Conservation (phyloP, 2,888 invertebrate species). For the Noctua janthina region DNA sequence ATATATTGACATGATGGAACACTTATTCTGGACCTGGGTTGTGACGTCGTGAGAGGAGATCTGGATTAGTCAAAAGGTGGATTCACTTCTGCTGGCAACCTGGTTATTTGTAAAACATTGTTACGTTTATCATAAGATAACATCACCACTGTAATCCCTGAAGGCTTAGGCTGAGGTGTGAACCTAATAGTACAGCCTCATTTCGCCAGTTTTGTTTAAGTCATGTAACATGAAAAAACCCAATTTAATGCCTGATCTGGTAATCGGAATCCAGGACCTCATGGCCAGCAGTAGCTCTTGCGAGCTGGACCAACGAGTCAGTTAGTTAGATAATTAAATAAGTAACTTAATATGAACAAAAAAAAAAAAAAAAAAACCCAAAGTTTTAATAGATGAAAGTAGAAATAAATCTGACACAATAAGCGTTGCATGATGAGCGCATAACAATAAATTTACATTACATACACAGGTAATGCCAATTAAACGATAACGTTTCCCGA, state of each 20-base stretch:
- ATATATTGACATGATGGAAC: conserved; percentile 60
- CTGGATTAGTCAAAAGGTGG: background rate
- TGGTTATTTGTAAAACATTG: background rate
- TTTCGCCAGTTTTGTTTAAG: background rate
- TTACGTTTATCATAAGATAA: background rate
- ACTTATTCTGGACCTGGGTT: conserved; percentile 42
- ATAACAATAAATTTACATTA: background rate
- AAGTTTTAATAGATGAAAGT: background rate
- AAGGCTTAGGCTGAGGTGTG: background rate
- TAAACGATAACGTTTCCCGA: background rate
- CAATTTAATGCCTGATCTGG: background rate
- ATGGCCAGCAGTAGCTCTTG: background rate
- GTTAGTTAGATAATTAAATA: background rate
- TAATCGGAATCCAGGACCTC: background rate
- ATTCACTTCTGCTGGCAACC: background rate
- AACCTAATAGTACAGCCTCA: background rate
- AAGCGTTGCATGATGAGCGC: background rate
- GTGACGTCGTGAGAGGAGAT: background rate
- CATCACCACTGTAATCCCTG: background rate
- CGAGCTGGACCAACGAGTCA: background rate
- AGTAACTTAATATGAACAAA: background rate
- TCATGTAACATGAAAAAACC: background rate
- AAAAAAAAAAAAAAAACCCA: background rate
- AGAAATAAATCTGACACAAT: background rate
- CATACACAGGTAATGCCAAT: background rate